Conservation (phyloP, 2,113 vertebrate species). For the Carettochelys insculpta region DNA sequence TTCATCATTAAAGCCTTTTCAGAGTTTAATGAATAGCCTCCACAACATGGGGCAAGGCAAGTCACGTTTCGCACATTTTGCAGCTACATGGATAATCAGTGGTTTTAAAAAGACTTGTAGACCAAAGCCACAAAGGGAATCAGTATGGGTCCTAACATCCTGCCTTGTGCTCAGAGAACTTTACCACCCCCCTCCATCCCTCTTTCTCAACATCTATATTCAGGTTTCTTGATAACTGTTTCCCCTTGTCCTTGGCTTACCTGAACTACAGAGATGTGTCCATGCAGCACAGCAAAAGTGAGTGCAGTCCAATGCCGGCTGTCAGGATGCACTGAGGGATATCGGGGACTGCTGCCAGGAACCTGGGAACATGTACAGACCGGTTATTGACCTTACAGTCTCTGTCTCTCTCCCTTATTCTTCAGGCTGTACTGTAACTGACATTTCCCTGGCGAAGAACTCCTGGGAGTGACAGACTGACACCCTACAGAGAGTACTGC, state of each 20-base stretch:
- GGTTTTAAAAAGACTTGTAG: background rate
- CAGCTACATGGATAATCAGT: fast-evolving
- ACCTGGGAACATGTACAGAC: constrained; percentile 77
- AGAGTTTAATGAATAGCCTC: fast-evolving
- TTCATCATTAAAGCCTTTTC: background rate
- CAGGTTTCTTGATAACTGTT: fast-evolving
- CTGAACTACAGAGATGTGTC: constrained; percentile 97
- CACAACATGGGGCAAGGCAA: fast-evolving
- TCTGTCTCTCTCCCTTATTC: background rate
- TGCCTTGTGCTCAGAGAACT: background rate
- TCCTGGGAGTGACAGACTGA: background rate
- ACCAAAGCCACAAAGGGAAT: fast-evolving
- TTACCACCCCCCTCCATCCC: background rate
- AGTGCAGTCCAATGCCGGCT: constrained; percentile 94
- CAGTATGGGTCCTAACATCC: fast-evolving
- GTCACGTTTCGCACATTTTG: background rate
- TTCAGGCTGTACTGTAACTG: background rate
- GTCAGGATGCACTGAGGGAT: constrained; percentile 95
- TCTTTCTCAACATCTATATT: fast-evolving
- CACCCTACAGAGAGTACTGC: background rate
- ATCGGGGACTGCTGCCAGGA: constrained; percentile 83
- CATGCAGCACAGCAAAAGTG: constrained; percentile 92
- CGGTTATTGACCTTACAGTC: background rate
- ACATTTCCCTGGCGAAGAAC: background rate
- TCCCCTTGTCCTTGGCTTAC: constrained; percentile 68